phyloP scores from a whole-genome alignment of 2,888 invertebrate genomes.

The Nomada fabriciana region DNA sequence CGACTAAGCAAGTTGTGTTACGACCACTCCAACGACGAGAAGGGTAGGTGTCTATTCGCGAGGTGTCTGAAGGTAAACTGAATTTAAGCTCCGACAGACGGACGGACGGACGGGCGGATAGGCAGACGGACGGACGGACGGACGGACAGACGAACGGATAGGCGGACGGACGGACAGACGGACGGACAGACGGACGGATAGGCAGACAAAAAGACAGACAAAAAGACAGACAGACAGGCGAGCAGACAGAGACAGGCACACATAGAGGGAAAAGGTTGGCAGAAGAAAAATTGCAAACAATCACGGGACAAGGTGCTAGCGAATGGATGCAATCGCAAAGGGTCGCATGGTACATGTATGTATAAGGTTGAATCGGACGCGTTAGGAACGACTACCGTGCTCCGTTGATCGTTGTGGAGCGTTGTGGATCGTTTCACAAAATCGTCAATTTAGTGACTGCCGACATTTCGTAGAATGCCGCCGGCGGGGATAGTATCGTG shows the following conservation, averaged over 20 bases:
- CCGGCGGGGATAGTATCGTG: slow-evolving; percentile 53
- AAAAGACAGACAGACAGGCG: too few relatives aligned
- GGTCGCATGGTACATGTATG: slow-evolving; percentile 1
- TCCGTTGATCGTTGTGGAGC: slow-evolving; percentile 55
- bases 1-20: slow-evolving; percentile 20
- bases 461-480: slow-evolving; percentile 77
- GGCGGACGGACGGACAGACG: too few relatives aligned
- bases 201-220: too few relatives aligned
- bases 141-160: too few relatives aligned
- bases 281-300: background rate
- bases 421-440: background rate
- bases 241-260: background rate
- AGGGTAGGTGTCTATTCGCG: background rate
- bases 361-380: slow-evolving; percentile 43
- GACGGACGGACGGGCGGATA: too few relatives aligned
- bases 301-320: too few relatives aligned
- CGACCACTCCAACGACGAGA: background rate
- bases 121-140: too few relatives aligned
- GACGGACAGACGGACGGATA: too few relatives aligned
- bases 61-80: too few relatives aligned
- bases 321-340: background rate
- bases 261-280: background rate
- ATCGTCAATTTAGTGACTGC: slow-evolving; percentile 76
- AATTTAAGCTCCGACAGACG: too few relatives aligned
- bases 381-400: slow-evolving; percentile 83